A percentile compares a stretch with the other conserved stretches of the same genome.
phyloP scores from a whole-genome alignment of 2,888 invertebrate species.

The Drosophila colorata region DNA sequence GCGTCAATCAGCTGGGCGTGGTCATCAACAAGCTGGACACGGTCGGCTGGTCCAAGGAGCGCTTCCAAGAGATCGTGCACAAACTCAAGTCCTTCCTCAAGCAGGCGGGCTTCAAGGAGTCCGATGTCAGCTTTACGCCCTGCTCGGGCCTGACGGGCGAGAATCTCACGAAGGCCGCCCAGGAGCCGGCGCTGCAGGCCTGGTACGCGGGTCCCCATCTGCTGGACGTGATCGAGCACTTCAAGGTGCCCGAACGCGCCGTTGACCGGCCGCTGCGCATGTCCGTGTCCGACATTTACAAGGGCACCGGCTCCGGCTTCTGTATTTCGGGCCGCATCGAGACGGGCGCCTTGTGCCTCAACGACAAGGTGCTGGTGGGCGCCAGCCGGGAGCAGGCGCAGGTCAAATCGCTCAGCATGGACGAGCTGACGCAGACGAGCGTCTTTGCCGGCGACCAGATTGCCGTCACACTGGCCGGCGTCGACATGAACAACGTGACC shows the following conservation, averaged over 20 bases:
- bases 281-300: slow-evolving; percentile 97
- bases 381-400: slow-evolving; percentile 93
- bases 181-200: slow-evolving; percentile 87
- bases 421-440: slow-evolving; percentile 89
- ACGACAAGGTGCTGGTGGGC: slow-evolving; percentile 94
- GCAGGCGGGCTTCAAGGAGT: slow-evolving; percentile 96
- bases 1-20: slow-evolving; percentile 96
- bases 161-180: slow-evolving; percentile 91
- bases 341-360: slow-evolving; percentile 93
- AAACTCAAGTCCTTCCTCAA: slow-evolving; percentile 94
- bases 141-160: slow-evolving; percentile 98
- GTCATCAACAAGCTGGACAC: slow-evolving; percentile 99
- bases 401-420: slow-evolving; percentile 91
- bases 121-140: slow-evolving; percentile 95
- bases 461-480: slow-evolving; percentile 90
- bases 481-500: slow-evolving; percentile 93
- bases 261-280: slow-evolving; percentile 95
- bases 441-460: slow-evolving; percentile 98
- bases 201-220: slow-evolving; percentile 95
- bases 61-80: slow-evolving; percentile 95
- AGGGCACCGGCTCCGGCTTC: slow-evolving; percentile 95
- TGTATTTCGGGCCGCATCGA: slow-evolving; percentile 96
- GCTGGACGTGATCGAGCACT: slow-evolving; percentile 94
- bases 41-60: slow-evolving; percentile 94
- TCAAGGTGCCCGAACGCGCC: slow-evolving; percentile 94